Evolutionary conservation across 2,113 vertebrate species (phyloP), one percentile per base, ranked within the genome.

Genomic region (Columba janthina): DNA sequence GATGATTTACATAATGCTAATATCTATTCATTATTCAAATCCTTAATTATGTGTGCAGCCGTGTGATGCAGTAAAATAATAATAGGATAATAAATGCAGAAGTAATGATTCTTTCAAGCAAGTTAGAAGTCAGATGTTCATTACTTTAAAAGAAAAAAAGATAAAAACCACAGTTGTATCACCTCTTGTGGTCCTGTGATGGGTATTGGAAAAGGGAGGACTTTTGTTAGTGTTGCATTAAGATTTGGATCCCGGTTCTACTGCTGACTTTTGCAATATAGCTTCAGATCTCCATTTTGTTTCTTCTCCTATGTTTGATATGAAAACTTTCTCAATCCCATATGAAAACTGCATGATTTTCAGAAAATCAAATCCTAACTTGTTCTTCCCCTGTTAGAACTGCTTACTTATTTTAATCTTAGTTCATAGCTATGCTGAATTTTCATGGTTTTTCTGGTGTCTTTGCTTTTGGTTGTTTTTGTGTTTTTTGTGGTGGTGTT

Each of bases 1-100:
- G 73, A 89, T 86, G 79, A 94, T 94, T 90, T 95, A 81, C 92
- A 86, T 94, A 90, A 95, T 81, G 76, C 60, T 97, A 94, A 95
- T 96, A 93, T 96, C 79, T 93, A 86, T 81, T 94, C 92, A 96
- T 95, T 96, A 96, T 93, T 95, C 91, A 94, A 96, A 95, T 93
- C 88, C 75, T 95, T 94, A 86, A 96, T 96, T 93, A 86, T 44
- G 31, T 95, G 92, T 93, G 82, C 72, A 96, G 79, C 79, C 31
- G 1, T 94, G 92, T 96, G 88, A 56, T 77, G 57, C 85, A 67
- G 82, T 91, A 83, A 91, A 96, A 96, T 91, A 93, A 91, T 89
- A 91, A 82, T 85, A 83, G 29, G 50, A 77, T 90, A 93, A 95
- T 93, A 94, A 94, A 90, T 74, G 51, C 65, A 94, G 75, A 34